Evolutionary conservation across 2,888 invertebrate genomes (phyloP).

Genomic region (Lasioglossum marginatum): DNA sequence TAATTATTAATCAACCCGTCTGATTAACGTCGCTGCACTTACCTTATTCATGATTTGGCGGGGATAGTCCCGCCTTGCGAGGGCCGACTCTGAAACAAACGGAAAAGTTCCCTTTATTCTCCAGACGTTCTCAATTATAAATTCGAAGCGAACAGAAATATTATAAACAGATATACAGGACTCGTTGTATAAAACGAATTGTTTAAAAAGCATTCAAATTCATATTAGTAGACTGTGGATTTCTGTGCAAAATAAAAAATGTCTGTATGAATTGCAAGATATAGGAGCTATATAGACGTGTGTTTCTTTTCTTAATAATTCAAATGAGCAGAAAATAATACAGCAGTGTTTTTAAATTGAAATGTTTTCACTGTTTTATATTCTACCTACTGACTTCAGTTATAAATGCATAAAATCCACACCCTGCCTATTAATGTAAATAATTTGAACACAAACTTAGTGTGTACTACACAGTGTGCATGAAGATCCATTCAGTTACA

Average conservation of each 20-base stretch:
- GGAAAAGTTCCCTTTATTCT: slow-evolving; percentile 36
- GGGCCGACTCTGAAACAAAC: slow-evolving; percentile 82
- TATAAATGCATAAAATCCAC: background rate
- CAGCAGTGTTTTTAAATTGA: background rate
- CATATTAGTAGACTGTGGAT: background rate
- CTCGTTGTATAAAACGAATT: too few relatives aligned
- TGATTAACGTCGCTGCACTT: slow-evolving; percentile 56
- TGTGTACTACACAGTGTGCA: background rate
- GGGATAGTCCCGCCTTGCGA: slow-evolving; percentile 82
- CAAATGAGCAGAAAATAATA: background rate
- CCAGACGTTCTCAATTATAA: background rate
- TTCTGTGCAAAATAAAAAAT: background rate
- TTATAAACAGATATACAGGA: background rate
- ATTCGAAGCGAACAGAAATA: background rate
- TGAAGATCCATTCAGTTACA: background rate
- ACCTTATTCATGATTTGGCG: slow-evolving; percentile 85
- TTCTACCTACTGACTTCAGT: background rate
- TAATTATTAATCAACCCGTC: background rate
- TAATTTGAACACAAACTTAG: background rate
- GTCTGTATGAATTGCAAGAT: background rate
- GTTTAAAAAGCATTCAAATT: too few relatives aligned
- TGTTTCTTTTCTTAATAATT: background rate
- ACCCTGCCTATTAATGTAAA: background rate
- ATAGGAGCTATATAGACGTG: background rate
- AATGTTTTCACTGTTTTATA: background rate